A percentile compares a stretch with the other conserved stretches of the same genome.
phyloP scores from a whole-genome alignment of 2,113 vertebrate genomes.

The human region DNA sequence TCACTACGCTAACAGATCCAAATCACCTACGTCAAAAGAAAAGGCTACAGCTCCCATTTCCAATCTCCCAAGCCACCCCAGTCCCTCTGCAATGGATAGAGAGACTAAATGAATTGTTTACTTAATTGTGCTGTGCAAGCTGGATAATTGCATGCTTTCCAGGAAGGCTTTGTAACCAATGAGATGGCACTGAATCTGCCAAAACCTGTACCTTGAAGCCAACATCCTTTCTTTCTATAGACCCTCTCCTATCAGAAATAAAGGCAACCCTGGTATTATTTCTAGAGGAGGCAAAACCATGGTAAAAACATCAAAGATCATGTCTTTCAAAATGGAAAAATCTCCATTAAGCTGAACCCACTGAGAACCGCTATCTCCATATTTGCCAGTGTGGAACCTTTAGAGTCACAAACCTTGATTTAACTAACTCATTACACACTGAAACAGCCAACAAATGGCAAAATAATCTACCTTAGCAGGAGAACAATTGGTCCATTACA shows the following conservation, averaged over 20 bases:
- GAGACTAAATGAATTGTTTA: constrained; percentile 60
- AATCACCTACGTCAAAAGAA: background rate
- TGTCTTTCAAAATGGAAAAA: constrained; percentile 67
- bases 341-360: constrained; percentile 58
- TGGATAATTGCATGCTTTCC: constrained; percentile 63
- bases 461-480: background rate
- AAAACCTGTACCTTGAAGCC: constrained; percentile 70
- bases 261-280: constrained; percentile 26
- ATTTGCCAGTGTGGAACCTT: constrained; percentile 16
- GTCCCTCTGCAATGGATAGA: constrained; percentile 47
- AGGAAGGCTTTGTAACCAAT: constrained; percentile 68
- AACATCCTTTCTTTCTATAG: constrained; percentile 52
- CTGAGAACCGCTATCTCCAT: constrained; percentile 41
- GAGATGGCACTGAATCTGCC: constrained; percentile 54
- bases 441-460: rapidly evolving
- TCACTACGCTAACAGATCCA: constrained; percentile 14
- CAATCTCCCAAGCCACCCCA: constrained; percentile 58
- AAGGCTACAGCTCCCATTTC: constrained; percentile 10
- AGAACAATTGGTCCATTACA: background rate
- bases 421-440: background rate
- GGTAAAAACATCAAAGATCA: constrained; percentile 73
- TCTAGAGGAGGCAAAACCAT: constrained; percentile 57
- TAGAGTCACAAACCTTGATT: background rate
- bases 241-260: constrained; percentile 54
- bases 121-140: constrained; percentile 58